Conservation (phyloP, 2,797 vertebrate genomes). For the Champsocephalus gunnari region DNA sequence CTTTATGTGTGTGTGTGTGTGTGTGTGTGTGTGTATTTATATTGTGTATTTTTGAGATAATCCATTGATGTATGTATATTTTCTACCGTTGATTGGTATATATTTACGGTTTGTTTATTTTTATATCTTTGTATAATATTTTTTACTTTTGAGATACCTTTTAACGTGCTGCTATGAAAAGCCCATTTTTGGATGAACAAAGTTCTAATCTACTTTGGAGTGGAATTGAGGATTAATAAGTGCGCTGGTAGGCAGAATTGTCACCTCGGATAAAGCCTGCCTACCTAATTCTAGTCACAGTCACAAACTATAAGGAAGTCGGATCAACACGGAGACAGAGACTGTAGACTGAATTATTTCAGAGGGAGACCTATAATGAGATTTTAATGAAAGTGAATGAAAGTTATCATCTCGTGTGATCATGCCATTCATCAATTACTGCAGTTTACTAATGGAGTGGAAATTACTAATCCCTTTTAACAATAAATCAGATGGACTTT, state of each 20-base stretch:
- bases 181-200: no score
- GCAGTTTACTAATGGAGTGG: slow-evolving; percentile 67
- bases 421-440: slow-evolving; percentile 72
- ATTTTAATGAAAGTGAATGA: slow-evolving; percentile 79
- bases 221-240: not conserved
- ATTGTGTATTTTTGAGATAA: no score
- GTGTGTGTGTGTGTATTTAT: no score
- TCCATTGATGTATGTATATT: no score
- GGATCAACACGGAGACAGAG: slow-evolving; percentile 34
- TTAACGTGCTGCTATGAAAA: no score
- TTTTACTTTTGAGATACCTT: no score
- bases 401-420: slow-evolving; percentile 69
- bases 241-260: not conserved
- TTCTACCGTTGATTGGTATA: no score
- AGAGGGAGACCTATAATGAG: slow-evolving; percentile 67
- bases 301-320: not conserved
- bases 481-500: slow-evolving; percentile 60
- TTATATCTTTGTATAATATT: no score
- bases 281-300: not conserved
- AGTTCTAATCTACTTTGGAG: no score
- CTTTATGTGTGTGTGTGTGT: no score
- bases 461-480: slow-evolving; percentile 74
- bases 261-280: not conserved
- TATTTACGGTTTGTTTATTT: no score
- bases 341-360: slow-evolving; percentile 57